Evolutionary conservation across 2,113 vertebrate species (phyloP).

Genomic region (Bagarius yarrelli): DNA sequence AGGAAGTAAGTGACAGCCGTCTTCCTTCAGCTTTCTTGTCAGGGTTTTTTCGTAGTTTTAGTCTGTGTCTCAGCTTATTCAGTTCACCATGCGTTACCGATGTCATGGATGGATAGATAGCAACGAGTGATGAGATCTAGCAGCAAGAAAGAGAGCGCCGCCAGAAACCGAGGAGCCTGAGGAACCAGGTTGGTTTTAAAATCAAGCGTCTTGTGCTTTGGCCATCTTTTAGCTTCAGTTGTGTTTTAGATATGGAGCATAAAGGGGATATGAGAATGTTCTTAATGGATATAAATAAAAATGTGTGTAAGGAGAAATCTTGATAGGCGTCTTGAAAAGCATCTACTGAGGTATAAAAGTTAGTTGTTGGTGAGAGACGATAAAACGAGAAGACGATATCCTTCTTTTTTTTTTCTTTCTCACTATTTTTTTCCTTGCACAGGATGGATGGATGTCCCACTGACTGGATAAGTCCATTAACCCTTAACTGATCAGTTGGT

Average conservation of each 20-base stretch:
- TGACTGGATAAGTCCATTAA: too few relatives aligned
- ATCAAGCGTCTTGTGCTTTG: not conserved
- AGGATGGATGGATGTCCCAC: too few relatives aligned
- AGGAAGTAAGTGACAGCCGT: slow-evolving; percentile 62
- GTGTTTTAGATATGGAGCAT: not conserved
- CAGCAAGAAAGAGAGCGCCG: not conserved
- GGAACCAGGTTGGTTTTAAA: slow-evolving; percentile 25
- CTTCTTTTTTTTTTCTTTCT: too few relatives aligned
- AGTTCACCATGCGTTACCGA: not conserved
- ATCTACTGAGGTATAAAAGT: too few relatives aligned
- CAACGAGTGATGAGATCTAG: not conserved
- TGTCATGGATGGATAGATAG: not conserved
- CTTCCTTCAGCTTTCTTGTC: slow-evolving; percentile 36
- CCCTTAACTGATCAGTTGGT: too few relatives aligned
- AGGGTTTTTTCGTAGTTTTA: slow-evolving; percentile 19
- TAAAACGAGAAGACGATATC: too few relatives aligned
- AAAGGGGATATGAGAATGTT: too few relatives aligned
- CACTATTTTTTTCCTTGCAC: too few relatives aligned
- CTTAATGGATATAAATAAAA: too few relatives aligned
- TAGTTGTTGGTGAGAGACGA: too few relatives aligned
- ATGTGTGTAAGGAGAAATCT: too few relatives aligned
- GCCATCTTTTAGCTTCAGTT: not conserved
- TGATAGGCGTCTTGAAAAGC: too few relatives aligned
- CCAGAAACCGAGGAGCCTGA: slow-evolving; percentile 32
- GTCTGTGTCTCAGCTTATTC: slow-evolving; percentile 41